Percentiles rank a stretch among this genome's conserved stretches.
Conservation (phyloP, 2,113 vertebrate genomes). For the Salvelinus sp. region DNA sequence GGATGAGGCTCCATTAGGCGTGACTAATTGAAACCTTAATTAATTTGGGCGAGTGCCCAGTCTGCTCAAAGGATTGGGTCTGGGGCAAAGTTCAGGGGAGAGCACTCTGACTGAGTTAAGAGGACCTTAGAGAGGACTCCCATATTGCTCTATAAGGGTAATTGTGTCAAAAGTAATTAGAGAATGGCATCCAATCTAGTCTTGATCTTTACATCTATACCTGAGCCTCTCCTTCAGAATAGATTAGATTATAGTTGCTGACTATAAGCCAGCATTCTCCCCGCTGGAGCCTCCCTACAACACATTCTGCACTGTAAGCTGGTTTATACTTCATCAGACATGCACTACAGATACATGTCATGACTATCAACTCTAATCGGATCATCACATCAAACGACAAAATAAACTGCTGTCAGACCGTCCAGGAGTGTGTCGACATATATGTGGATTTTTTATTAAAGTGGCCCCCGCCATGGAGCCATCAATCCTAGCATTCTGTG, state of each 20-base stretch:
- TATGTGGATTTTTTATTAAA: not conserved
- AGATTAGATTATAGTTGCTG: not conserved
- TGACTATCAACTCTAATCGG: not conserved
- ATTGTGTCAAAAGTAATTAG: constrained; percentile 26
- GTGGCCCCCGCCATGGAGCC: not conserved
- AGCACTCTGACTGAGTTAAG: constrained; percentile 20
- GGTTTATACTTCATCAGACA: not conserved
- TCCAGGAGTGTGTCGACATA: constrained; percentile 1
- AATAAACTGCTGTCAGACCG: not conserved
- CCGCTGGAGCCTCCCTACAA: not conserved
- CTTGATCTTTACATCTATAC: not conserved
- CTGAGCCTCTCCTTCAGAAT: not conserved
- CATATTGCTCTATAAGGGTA: not conserved
- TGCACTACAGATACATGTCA: not conserved
- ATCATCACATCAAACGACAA: not conserved
- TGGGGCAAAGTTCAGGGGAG: constrained; percentile 6
- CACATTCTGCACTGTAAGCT: not conserved
- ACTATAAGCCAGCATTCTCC: not conserved
- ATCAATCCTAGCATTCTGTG: not conserved
- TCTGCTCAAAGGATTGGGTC: constrained; percentile 22
- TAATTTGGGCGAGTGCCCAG: constrained; percentile 33
- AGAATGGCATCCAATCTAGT: constrained; percentile 11
- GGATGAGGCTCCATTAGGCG: constrained; percentile 30
- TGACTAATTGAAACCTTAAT: constrained; percentile 34
- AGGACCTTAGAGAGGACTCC: not conserved